Conservation (phyloP, 2,113 vertebrate species). For the Hippocampus abdominalis region DNA sequence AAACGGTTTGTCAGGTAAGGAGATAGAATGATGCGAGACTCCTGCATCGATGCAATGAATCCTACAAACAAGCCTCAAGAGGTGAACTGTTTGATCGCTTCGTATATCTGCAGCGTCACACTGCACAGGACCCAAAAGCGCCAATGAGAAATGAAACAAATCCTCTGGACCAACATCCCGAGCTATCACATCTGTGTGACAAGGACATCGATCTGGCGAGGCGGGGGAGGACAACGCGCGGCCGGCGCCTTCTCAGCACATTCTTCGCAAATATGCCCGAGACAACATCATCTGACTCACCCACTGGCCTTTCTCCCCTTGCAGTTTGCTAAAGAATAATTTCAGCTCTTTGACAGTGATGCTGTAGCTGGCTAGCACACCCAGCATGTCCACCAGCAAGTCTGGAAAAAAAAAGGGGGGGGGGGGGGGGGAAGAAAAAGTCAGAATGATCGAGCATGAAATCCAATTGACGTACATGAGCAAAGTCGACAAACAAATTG, state of each 20-base stretch:
- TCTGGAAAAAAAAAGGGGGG: slow-evolving; percentile 68
- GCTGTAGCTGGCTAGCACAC: slow-evolving; percentile 94
- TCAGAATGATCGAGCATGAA: slow-evolving; percentile 5
- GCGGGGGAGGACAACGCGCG: slow-evolving; percentile 9
- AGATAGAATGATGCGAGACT: too few species aligned
- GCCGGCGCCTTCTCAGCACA: slow-evolving; percentile 30
- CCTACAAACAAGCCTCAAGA: neutral
- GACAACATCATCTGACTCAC: slow-evolving; percentile 70
- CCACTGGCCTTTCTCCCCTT: slow-evolving; percentile 93
- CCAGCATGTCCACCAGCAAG: slow-evolving; percentile 94
- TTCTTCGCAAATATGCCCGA: slow-evolving; percentile 42
- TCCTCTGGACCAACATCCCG: slow-evolving; percentile 21
- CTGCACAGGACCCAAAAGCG: slow-evolving; percentile 1
- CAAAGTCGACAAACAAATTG: neutral
- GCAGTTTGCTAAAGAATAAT: slow-evolving; percentile 96
- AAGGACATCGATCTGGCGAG: slow-evolving; percentile 21
- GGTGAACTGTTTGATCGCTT: neutral
- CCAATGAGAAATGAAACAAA: neutral
- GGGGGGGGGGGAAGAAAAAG: neutral
- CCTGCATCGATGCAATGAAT: too few species aligned
- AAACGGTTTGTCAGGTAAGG: too few species aligned
- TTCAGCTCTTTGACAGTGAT: slow-evolving; percentile 96
- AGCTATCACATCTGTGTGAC: slow-evolving; percentile 30
- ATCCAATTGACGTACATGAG: neutral
- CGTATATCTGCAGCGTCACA: slow-evolving; percentile 12